These are phyloP conservation scores for Leptopilina clavipes DNA, from an alignment of 1,140 invertebrate species.

Conservation along the genomic window DNA sequence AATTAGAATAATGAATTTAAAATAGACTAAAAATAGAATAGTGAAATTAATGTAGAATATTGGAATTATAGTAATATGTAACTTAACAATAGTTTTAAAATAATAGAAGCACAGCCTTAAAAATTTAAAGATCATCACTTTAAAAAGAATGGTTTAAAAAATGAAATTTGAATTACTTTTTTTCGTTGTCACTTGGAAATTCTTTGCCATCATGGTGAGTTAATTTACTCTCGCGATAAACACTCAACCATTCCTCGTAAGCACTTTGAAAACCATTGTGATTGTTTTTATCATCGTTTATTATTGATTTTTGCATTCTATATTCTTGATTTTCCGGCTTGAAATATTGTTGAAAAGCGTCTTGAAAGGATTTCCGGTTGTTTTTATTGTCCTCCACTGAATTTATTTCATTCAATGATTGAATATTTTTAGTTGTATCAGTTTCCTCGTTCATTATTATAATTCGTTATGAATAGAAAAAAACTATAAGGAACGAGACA, in stretches of 20 bases:
- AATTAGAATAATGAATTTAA: too few species aligned
- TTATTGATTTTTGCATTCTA: not conserved
- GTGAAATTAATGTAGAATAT: too few species aligned
- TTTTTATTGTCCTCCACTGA: not conserved
- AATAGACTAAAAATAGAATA: too few species aligned
- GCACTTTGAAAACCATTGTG: not conserved
- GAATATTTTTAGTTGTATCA: not conserved
- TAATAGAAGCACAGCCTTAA: too few species aligned
- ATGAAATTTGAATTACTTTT: too few species aligned
- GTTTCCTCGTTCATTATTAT: not conserved
- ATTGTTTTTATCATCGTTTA: not conserved
- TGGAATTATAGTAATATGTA: too few species aligned
- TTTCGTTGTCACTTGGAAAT: not conserved
- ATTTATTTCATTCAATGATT: not conserved
- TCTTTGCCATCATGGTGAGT: not conserved
- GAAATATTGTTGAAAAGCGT: constrained; percentile 8
- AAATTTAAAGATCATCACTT: too few species aligned
- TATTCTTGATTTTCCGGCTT: not conserved
- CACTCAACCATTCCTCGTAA: not conserved
- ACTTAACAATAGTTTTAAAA: too few species aligned
- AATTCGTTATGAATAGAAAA: not conserved
- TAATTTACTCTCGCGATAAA: not conserved
- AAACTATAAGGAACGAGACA: too few species aligned
- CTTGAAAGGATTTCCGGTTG: not conserved
- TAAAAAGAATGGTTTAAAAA: too few species aligned